Evolutionary conservation across 2,797 vertebrate species (phyloP).

Genomic region (Tamandua tetradactyla): DNA sequence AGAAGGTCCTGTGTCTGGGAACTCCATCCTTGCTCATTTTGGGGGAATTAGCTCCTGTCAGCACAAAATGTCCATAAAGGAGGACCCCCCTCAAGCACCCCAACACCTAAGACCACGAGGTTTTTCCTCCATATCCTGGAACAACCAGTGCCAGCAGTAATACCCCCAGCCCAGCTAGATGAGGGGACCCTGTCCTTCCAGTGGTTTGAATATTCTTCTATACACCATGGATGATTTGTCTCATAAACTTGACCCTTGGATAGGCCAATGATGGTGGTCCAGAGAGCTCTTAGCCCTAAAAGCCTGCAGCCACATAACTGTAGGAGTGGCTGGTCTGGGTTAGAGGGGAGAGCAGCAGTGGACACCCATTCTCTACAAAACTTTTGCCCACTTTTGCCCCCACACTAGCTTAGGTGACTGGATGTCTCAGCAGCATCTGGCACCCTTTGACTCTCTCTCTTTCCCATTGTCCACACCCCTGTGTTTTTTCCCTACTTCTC

Average conservation of each 20-base stretch:
- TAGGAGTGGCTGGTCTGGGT: too few species aligned
- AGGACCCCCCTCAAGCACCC: not conserved
- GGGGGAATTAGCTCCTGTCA: not conserved
- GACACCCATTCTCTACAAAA: too few species aligned
- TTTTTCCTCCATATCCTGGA: not conserved
- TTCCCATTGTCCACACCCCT: too few species aligned
- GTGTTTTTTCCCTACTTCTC: too few species aligned
- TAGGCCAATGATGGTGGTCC: not conserved
- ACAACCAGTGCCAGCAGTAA: not conserved
- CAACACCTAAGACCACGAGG: not conserved
- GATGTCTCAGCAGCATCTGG: too few species aligned
- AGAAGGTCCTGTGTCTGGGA: not conserved
- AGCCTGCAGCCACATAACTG: not conserved
- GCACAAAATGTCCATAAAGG: not conserved
- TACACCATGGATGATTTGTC: not conserved
- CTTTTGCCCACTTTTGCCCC: too few species aligned
- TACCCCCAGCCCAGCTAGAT: not conserved
- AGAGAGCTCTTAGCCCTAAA: not conserved
- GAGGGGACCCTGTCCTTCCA: too few species aligned
- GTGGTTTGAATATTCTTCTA: not conserved
- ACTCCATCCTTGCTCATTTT: not conserved
- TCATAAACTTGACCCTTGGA: not conserved
- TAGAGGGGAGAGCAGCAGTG: too few species aligned
- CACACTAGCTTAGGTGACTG: too few species aligned
- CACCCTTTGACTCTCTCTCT: too few species aligned